Evolutionary conservation across 2,888 invertebrate genomes (phyloP).

Genomic region (Scrobipalpa costella): DNA sequence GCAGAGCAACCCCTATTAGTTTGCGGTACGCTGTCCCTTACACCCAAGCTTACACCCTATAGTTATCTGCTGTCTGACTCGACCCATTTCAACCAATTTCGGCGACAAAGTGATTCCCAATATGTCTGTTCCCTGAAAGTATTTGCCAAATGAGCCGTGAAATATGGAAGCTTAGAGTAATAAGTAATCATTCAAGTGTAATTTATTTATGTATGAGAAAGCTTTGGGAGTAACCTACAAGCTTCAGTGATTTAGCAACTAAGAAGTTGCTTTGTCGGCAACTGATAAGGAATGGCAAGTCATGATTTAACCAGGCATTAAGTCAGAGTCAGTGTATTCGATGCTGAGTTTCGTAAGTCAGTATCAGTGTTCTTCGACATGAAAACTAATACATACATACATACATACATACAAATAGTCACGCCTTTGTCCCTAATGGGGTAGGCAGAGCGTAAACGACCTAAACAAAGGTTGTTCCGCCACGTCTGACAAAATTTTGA

Average conservation of each 20-base stretch:
- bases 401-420: too few species aligned
- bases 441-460: too few species aligned
- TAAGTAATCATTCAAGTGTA: background rate
- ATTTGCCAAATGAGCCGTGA: background rate
- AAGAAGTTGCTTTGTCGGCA: constrained; percentile 14
- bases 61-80: background rate
- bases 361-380: too few species aligned
- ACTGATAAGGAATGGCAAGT: constrained; percentile 10
- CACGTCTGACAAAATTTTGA: too few species aligned
- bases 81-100: background rate
- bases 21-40: too few species aligned
- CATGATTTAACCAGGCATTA: background rate
- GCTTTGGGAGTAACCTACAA: constrained; percentile 2
- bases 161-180: constrained; percentile 9
- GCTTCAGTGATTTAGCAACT: constrained; percentile 16
- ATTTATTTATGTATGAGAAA: background rate
- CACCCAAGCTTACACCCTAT: too few species aligned
- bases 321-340: background rate
- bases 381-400: too few species aligned
- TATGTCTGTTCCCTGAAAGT: background rate
- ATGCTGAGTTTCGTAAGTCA: too few species aligned
- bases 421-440: too few species aligned
- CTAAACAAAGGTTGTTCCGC: too few species aligned
- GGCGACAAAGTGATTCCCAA: background rate
- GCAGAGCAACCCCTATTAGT: too few species aligned